Conservation (phyloP, 2,888 invertebrate species). For the Ochropacha duplaris region DNA sequence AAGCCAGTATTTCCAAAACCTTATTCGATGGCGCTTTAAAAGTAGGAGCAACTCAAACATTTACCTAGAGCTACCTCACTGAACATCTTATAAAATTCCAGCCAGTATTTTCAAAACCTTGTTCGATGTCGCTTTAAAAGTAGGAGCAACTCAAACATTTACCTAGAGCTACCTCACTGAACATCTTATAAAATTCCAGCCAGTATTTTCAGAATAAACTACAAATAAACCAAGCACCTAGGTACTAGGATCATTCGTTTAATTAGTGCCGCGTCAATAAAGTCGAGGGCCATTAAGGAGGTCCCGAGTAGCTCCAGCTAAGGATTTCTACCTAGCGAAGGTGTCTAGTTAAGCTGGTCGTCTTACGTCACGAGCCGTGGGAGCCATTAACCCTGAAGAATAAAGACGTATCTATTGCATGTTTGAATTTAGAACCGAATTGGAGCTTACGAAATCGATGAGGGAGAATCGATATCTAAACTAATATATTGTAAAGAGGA, state of each 20-base stretch:
- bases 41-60: too few relatives aligned
- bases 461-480: neutral
- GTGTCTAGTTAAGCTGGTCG: slow-evolving; percentile 2
- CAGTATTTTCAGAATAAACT: neutral
- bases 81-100: too few relatives aligned
- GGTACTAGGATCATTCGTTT: neutral
- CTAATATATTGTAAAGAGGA: too few relatives aligned
- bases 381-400: slow-evolving; percentile 11
- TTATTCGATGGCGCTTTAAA: too few relatives aligned
- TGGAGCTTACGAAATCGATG: neutral
- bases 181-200: neutral
- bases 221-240: neutral
- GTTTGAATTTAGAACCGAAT: neutral
- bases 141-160: too few relatives aligned
- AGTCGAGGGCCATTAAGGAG: neutral
- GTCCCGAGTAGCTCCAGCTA: neutral
- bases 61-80: too few relatives aligned
- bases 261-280: slow-evolving; percentile 6
- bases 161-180: neutral
- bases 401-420: slow-evolving; percentile 16
- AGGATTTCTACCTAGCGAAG: neutral
- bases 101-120: too few relatives aligned
- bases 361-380: neutral
- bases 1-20: too few relatives aligned
- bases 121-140: too few relatives aligned